Evolutionary conservation across 92 coral and sea anemone genomes (phyloP), one percentile per base, ranked within the genome.

Genomic region (Palythoa grandiflora): DNA sequence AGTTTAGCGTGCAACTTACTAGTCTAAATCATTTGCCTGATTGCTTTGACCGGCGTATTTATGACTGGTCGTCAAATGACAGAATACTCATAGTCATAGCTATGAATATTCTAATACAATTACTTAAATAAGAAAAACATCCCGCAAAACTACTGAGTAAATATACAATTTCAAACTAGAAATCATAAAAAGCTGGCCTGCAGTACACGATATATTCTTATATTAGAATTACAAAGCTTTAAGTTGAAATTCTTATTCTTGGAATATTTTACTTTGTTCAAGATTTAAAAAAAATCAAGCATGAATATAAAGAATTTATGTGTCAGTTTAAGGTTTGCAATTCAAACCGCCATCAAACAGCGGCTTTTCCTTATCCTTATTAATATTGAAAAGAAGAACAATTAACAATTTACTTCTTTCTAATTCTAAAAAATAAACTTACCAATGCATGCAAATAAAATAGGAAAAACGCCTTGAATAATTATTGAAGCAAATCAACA

Each of bases 121-220:
- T 80, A 80, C 75, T 15, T 54, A 80, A 80, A 80, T 61, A 16
- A 40, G 61, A 65, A 47, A 80, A 80, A 66, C 44, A 65, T 21
- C 52, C 52, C 39, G n/a, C 72, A 66, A 36, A 81, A 16, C 60
- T 68, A 66, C 61, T n/a, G 89, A 91, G 77, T 83, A 88, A 87
- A 87, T 87, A 87, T 74, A 80, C 71, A 68, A 75, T 65, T 87
- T 90, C 83, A 91, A 91, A 77, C 78, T 68, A 87, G 57, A 86
- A 84, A 91, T 63, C 57, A 40, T 68, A 75, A 71, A 37, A 90
- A 73, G 55, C 90, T 81, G 93, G 5, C 90, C 83, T 68, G 91
- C 91, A 91, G 91, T 83, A 36, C 83, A 52, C 75, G 68, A 79
- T 81, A 81, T 66, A 54, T 57, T 50, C 35, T 63, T 47, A 35